Percentiles rank a stretch among this genome's conserved stretches.
These are phyloP conservation scores for Alca torda DNA, from an alignment of 2,797 vertebrate species.

Conservation along the genomic window DNA sequence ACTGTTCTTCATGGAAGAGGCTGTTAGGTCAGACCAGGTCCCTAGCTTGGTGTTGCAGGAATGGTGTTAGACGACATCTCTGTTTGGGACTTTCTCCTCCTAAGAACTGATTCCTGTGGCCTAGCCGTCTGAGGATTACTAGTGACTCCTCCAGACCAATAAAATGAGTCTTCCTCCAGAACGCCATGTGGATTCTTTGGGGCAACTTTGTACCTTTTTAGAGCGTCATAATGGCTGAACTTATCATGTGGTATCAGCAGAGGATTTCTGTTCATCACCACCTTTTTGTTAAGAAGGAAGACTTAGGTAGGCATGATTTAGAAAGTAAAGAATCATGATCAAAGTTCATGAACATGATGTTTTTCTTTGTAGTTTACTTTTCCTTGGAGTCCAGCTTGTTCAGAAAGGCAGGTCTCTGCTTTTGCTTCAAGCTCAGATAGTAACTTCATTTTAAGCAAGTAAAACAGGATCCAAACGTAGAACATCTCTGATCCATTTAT, in stretches of 20 bases:
- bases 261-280: background rate
- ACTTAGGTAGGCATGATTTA: background rate
- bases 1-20: background rate
- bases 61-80: background rate
- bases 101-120: background rate
- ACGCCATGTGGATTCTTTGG: background rate
- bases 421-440: background rate
- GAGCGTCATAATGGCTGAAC: background rate
- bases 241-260: background rate
- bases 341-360: background rate
- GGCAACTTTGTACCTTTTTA: background rate
- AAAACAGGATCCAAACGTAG: background rate
- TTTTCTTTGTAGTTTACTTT: background rate
- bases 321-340: background rate
- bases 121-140: background rate
- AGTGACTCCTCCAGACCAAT: background rate
- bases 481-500: background rate
- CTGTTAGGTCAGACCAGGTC: background rate
- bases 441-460: background rate
- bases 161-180: background rate
- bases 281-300: background rate
- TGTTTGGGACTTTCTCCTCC: background rate
- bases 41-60: background rate
- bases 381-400: background rate
- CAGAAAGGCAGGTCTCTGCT: background rate